Evolutionary conservation across 1,140 invertebrate species (phyloP).

Genomic region (Lepidurus couesii): DNA sequence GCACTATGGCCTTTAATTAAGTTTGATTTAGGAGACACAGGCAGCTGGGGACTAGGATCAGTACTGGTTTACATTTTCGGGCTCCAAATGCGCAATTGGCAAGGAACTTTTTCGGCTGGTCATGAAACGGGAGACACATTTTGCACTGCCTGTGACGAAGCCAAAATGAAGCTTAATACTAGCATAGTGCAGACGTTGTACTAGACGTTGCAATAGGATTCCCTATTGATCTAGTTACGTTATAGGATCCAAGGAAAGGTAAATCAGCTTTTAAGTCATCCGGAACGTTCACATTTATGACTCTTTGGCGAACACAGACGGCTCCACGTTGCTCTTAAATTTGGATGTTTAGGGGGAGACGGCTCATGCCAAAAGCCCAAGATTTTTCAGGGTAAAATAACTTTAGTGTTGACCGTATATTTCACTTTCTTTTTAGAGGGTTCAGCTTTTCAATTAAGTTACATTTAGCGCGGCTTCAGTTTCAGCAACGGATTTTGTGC

Average conservation of each 20-base stretch:
- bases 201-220: too few species aligned
- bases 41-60: not conserved
- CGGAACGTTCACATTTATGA: not conserved
- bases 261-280: not conserved
- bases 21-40: constrained; percentile 18
- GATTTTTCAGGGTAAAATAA: too few species aligned
- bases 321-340: not conserved
- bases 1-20: not conserved
- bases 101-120: not conserved
- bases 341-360: not conserved
- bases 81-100: not conserved
- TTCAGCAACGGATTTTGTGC: too few species aligned
- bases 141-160: constrained; percentile 7
- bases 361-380: too few species aligned
- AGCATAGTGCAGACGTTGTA: not conserved
- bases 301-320: not conserved
- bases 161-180: not conserved
- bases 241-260: not conserved
- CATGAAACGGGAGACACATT: constrained; percentile 1
- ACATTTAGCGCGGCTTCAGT: too few species aligned
- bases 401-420: too few species aligned
- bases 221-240: not conserved
- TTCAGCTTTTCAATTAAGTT: too few species aligned
- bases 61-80: not conserved
- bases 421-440: too few species aligned